These are phyloP conservation scores for Drosophila pegasa DNA, from an alignment of 2,888 invertebrate genomes.

Conservation along the genomic window DNA sequence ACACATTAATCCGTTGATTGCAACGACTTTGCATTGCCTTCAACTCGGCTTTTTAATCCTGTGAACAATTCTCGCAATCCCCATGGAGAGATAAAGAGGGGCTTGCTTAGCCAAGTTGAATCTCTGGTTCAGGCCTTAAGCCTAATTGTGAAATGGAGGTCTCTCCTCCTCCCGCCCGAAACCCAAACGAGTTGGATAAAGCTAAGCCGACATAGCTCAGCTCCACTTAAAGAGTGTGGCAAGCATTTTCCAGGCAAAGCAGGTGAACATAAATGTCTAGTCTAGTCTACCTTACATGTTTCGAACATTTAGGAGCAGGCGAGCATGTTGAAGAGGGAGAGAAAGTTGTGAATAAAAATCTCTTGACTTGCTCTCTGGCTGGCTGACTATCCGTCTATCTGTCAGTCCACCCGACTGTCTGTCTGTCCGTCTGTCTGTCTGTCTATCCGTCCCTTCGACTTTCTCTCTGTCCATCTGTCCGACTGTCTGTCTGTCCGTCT, in stretches of 20 bases:
- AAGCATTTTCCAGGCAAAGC: neutral
- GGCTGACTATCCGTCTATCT: neutral
- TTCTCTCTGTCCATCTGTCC: too few species aligned
- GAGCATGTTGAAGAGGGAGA: neutral
- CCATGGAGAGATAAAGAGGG: neutral
- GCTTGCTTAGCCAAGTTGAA: neutral
- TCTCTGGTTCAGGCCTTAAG: slow-evolving; percentile 1
- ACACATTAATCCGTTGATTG: slow-evolving; percentile 61
- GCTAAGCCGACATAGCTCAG: neutral
- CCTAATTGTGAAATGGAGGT: slow-evolving; percentile 2
- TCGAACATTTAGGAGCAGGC: neutral
- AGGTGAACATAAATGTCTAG: neutral
- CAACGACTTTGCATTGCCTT: slow-evolving; percentile 32
- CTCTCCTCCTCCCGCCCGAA: too few species aligned
- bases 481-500: too few species aligned
- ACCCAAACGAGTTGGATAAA: neutral
- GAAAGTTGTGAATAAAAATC: too few species aligned
- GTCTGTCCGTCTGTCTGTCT: neutral
- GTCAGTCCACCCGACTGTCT: neutral
- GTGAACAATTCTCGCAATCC: slow-evolving; percentile 5
- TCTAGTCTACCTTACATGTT: neutral
- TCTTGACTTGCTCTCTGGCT: too few species aligned
- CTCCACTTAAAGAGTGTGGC: neutral
- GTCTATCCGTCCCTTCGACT: neutral
- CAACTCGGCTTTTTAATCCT: slow-evolving; percentile 7